Evolutionary conservation across 2,797 vertebrate genomes (phyloP).

Genomic region (Parotocinclus haroldoi): DNA sequence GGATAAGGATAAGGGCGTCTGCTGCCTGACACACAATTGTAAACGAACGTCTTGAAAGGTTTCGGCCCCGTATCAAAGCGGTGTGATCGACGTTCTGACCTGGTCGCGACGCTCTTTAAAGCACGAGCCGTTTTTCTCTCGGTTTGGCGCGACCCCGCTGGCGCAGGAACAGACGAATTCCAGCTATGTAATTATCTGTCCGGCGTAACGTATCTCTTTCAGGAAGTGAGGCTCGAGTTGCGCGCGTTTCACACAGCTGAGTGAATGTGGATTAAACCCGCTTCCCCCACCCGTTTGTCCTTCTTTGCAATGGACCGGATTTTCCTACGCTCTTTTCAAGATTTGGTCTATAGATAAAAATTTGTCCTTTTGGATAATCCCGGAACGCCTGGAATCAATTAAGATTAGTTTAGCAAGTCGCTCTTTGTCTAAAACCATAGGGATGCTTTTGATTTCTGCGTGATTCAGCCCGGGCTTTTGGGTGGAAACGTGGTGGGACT

Average conservation of each 20-base stretch:
- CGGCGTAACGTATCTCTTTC: conserved; percentile 49
- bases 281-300: background rate
- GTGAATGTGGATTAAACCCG: conserved; percentile 31
- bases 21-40: too few relatives aligned
- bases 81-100: background rate
- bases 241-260: conserved; percentile 51
- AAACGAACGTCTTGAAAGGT: too few relatives aligned
- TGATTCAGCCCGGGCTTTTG: too few relatives aligned
- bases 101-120: background rate
- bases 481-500: too few relatives aligned
- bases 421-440: too few relatives aligned
- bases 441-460: too few relatives aligned
- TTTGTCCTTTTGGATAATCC: too few relatives aligned
- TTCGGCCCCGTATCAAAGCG: too few relatives aligned
- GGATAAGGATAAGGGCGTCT: too few relatives aligned
- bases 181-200: conserved; percentile 62
- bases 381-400: too few relatives aligned
- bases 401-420: too few relatives aligned
- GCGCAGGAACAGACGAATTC: conserved; percentile 64
- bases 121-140: conserved; percentile 3
- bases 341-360: too few relatives aligned
- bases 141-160: conserved; percentile 39
- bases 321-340: background rate
- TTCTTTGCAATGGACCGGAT: conserved; percentile 28
- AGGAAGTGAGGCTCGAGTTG: conserved; percentile 46